Evolutionary conservation across 1,140 invertebrate genomes (phyloP).

Genomic region (Trichonephila clavata): DNA sequence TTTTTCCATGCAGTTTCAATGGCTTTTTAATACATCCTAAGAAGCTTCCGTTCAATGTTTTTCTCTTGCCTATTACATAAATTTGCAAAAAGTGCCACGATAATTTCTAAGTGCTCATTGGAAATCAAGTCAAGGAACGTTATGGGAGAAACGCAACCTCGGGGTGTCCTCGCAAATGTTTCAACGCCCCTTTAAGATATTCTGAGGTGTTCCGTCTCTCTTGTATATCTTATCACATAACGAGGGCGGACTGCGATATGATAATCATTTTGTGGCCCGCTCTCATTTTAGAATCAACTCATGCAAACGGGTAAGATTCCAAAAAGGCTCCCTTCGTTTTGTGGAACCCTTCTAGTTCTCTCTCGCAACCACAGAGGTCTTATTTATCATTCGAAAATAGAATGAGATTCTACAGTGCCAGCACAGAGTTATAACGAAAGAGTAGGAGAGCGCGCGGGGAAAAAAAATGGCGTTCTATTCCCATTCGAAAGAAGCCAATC

Average conservation of each 20-base stretch:
- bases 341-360: neutral
- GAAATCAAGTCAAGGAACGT: slow-evolving; percentile 32
- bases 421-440: neutral
- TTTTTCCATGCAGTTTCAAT: neutral
- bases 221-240: neutral
- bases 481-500: slow-evolving; percentile 62
- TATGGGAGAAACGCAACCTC: neutral
- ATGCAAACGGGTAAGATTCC: neutral
- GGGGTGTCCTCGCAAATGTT: neutral
- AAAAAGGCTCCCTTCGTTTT: neutral
- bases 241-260: neutral
- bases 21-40: neutral
- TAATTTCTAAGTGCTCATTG: slow-evolving; percentile 42
- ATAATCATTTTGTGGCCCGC: slow-evolving; percentile 38
- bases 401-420: slow-evolving; percentile 36
- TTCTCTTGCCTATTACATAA: neutral
- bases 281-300: slow-evolving; percentile 17
- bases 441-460: neutral
- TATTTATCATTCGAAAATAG: slow-evolving; percentile 49
- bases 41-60: neutral
- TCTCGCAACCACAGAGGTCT: neutral
- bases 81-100: neutral
- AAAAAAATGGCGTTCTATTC: slow-evolving; percentile 39
- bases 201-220: neutral
- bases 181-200: slow-evolving; percentile 8